Evolutionary conservation across 2,888 invertebrate species (phyloP).

Genomic region (Macaria notata): DNA sequence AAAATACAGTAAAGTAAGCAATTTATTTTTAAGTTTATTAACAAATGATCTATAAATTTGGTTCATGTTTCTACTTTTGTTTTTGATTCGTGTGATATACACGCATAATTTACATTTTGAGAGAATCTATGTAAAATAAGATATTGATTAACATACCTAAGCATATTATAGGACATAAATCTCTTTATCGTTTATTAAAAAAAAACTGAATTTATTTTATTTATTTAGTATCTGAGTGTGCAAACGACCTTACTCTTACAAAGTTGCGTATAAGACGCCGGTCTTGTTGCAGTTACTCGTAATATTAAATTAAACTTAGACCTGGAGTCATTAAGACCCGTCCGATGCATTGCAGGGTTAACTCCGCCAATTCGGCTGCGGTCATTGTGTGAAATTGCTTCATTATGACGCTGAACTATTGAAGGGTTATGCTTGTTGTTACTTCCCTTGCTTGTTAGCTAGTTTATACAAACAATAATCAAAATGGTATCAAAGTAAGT

Average conservation of each 20-base stretch:
- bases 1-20: too few relatives aligned
- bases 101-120: too few relatives aligned
- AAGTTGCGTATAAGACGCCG: constrained; percentile 66
- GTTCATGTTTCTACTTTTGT: too few relatives aligned
- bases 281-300: constrained; percentile 71
- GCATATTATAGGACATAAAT: too few relatives aligned
- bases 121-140: too few relatives aligned
- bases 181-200: too few relatives aligned
- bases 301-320: constrained; percentile 77
- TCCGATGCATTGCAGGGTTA: constrained; percentile 70
- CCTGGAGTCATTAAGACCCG: constrained; percentile 71
- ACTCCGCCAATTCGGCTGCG: constrained; percentile 58
- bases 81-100: too few relatives aligned
- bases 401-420: constrained; percentile 27
- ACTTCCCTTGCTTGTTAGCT: not conserved
- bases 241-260: constrained; percentile 41
- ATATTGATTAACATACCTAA: too few relatives aligned
- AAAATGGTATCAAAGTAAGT: not conserved
- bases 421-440: constrained; percentile 23
- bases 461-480: not conserved
- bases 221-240: constrained; percentile 27
- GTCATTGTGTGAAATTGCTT: constrained; percentile 53
- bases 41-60: too few relatives aligned
- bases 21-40: too few relatives aligned
- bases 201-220: too few relatives aligned